phyloP scores from a whole-genome alignment of 1,140 invertebrate species.

The Drosophila sechellia region DNA sequence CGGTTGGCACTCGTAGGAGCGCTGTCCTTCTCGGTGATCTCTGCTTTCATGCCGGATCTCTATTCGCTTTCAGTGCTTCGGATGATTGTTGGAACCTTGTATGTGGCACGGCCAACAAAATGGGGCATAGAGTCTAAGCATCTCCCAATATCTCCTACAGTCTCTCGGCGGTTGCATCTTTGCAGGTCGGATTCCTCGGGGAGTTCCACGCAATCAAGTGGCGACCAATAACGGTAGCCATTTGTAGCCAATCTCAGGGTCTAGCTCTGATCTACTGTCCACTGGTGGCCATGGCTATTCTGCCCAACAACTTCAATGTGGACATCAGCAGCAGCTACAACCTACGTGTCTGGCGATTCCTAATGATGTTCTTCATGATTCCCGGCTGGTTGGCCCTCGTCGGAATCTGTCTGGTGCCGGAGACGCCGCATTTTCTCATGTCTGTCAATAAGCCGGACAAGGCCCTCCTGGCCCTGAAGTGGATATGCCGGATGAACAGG shows the following conservation, averaged over 20 bases:
- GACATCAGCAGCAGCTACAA: neutral
- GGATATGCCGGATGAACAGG: constrained; percentile 15
- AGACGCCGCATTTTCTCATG: constrained; percentile 25
- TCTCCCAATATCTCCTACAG: neutral
- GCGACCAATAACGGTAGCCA: neutral
- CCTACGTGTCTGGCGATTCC: constrained; percentile 17
- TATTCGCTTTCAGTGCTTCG: constrained; percentile 1
- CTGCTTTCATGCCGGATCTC: constrained; percentile 21
- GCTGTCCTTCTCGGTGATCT: neutral
- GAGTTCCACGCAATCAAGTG: constrained; percentile 16
- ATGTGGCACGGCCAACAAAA: neutral
- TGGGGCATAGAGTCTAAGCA: neutral
- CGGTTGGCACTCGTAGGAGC: neutral
- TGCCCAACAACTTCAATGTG: neutral
- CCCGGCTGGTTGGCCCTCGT: constrained; percentile 15
- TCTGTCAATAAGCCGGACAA: constrained; percentile 1
- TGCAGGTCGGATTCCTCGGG: constrained; percentile 10
- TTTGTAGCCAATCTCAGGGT: constrained; percentile 6
- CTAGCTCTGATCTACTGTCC: constrained; percentile 8
- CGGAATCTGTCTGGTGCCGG: constrained; percentile 11
- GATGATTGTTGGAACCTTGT: constrained; percentile 20
- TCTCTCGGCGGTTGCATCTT: constrained; percentile 5
- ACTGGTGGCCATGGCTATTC: constrained; percentile 2
- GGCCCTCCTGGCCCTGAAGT: neutral
- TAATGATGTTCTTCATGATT: neutral